These are phyloP conservation scores for Plecturocebus donacophilus DNA, from an alignment of 2,113 vertebrate genomes.

Conservation along the genomic window DNA sequence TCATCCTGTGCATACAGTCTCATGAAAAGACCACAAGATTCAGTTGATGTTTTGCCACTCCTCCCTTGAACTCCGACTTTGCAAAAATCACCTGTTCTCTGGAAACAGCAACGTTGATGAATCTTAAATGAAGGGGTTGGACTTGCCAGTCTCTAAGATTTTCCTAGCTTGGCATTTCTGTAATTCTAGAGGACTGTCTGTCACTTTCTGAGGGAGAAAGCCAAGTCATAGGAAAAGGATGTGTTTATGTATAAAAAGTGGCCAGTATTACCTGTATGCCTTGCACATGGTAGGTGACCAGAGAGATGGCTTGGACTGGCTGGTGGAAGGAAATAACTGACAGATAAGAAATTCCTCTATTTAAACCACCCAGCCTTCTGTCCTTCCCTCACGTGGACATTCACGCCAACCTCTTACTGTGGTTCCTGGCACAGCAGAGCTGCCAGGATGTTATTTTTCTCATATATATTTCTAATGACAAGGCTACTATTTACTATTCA, in stretches of 20 bases:
- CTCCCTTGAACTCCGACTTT: not conserved
- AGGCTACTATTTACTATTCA: not conserved
- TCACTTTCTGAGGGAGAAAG: not conserved
- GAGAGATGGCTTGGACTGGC: not conserved
- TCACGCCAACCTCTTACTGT: not conserved
- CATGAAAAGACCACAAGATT: not conserved
- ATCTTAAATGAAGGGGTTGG: conserved; percentile 19
- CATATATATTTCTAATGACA: not conserved
- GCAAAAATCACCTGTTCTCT: not conserved
- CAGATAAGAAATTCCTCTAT: not conserved
- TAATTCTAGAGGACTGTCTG: conserved; percentile 18
- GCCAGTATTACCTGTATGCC: not conserved
- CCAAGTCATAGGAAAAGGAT: not conserved
- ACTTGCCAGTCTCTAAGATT: not conserved
- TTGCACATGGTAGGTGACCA: not conserved
- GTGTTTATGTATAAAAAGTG: not conserved
- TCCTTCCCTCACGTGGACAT: not conserved
- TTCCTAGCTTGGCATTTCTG: conserved; percentile 10
- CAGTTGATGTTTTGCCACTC: not conserved
- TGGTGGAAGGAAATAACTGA: not conserved
- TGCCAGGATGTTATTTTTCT: not conserved
- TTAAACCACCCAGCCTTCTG: not conserved
- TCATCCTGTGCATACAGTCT: not conserved
- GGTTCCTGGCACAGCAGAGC: not conserved
- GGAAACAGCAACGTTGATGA: not conserved